A percentile compares a stretch with the other conserved stretches of the same genome.
Evolutionary conservation across 2,888 invertebrate genomes (phyloP).

Genomic region (Drosophila kanekoi): DNA sequence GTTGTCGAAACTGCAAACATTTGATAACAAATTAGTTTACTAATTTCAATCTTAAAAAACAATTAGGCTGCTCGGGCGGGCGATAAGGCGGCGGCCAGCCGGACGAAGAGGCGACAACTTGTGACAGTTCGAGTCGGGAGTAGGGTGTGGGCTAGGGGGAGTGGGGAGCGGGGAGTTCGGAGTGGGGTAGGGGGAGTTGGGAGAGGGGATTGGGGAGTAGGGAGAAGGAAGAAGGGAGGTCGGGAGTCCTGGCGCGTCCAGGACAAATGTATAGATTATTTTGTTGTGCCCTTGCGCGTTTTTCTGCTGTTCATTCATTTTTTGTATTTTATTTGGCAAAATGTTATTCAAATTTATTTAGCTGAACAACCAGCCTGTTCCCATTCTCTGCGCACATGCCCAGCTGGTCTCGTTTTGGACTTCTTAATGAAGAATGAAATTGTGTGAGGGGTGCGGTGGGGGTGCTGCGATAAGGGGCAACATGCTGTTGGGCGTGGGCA

Average conservation of each 20-base stretch:
- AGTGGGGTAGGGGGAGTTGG: not conserved
- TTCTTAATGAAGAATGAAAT: conserved; percentile 75
- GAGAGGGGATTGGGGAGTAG: conserved; percentile 1
- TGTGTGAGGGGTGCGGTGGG: no score
- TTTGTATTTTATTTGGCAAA: conserved; percentile 38
- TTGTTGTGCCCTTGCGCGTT: conserved; percentile 32
- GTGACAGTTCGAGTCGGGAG: conserved; percentile 41
- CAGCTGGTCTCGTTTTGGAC: conserved; percentile 60
- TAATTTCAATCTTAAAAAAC: conserved; percentile 82
- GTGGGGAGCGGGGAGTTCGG: not conserved
- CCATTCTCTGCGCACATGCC: conserved; percentile 1
- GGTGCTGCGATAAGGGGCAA: conserved; percentile 28
- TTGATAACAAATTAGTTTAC: conserved; percentile 82
- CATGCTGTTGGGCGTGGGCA: conserved; percentile 10
- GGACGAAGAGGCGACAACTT: conserved; percentile 59
- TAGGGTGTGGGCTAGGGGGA: not conserved
- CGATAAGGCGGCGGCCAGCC: conserved; percentile 46
- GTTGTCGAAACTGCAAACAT: conserved; percentile 79
- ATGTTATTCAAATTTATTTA: conserved; percentile 76
- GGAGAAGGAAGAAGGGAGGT: no score
- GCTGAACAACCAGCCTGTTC: conserved; percentile 36
- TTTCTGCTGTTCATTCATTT: conserved; percentile 28
- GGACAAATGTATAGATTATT: conserved; percentile 60
- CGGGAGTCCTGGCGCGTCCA: conserved; percentile 24
- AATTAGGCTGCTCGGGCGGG: conserved; percentile 66